Evolutionary conservation across 2,888 invertebrate genomes (phyloP).

Genomic region (Hydroisotoma schaefferi): DNA sequence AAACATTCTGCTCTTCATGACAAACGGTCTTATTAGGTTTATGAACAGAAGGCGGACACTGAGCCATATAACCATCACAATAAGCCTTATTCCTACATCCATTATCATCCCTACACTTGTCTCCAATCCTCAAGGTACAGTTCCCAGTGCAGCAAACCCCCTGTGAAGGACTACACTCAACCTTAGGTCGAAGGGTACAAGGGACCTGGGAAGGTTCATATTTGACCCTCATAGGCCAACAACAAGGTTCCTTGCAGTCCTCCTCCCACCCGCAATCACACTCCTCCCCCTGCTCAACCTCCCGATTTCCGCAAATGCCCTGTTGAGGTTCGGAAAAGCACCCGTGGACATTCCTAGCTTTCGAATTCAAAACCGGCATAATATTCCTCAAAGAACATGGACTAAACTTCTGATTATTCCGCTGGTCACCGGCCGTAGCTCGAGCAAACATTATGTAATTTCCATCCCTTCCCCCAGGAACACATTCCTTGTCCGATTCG

Average conservation of each 20-base stretch:
- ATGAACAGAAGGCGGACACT: slow-evolving; percentile 87
- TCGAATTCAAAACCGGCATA: slow-evolving; percentile 85
- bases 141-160: slow-evolving; percentile 92
- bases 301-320: slow-evolving; percentile 96
- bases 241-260: slow-evolving; percentile 87
- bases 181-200: slow-evolving; percentile 68
- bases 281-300: slow-evolving; percentile 91
- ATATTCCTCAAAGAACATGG: slow-evolving; percentile 89
- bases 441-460: slow-evolving; percentile 99
- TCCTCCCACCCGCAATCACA: slow-evolving; percentile 99
- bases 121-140: slow-evolving; percentile 78
- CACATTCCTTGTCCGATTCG: slow-evolving; percentile 68
- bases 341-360: slow-evolving; percentile 82
- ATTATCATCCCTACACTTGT: slow-evolving; percentile 87
- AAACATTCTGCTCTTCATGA: slow-evolving; percentile 90
- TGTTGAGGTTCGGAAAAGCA: slow-evolving; percentile 92
- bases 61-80: slow-evolving; percentile 83
- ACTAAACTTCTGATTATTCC: slow-evolving; percentile 96
- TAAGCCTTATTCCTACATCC: slow-evolving; percentile 89
- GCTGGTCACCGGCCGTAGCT: slow-evolving; percentile 95
- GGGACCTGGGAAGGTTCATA: slow-evolving; percentile 54
- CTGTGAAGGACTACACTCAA: slow-evolving; percentile 75
- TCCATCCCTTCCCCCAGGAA: slow-evolving; percentile 92
- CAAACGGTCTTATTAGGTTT: slow-evolving; percentile 93
- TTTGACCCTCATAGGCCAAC: slow-evolving; percentile 64